These are phyloP conservation scores for Dendrocincla fuliginosa DNA, from an alignment of 2,797 vertebrate genomes.

Conservation along the genomic window DNA sequence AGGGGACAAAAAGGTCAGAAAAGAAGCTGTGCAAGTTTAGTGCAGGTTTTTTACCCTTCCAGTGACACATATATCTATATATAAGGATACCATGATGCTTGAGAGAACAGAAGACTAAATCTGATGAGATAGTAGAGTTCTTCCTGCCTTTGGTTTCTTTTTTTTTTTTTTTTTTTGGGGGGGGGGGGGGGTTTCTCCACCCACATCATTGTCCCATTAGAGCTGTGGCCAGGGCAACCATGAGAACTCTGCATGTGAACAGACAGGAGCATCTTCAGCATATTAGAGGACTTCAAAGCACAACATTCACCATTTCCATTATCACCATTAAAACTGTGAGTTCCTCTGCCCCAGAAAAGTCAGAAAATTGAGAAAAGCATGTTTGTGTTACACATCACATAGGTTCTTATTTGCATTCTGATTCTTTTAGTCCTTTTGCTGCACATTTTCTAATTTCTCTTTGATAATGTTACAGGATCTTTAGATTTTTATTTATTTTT, in stretches of 20 bases:
- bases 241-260: not conserved
- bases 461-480: not conserved
- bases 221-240: not conserved
- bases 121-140: not conserved
- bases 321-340: not conserved
- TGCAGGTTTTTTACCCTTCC: not conserved
- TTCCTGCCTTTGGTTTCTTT: not conserved
- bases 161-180: not conserved
- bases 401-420: not conserved
- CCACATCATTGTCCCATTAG: not conserved
- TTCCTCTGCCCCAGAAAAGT: not conserved
- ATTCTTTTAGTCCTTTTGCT: not conserved
- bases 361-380: not conserved
- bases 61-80: not conserved
- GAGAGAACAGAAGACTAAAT: not conserved
- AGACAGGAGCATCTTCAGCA: slow-evolving; percentile 14
- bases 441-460: slow-evolving; percentile 1
- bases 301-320: not conserved
- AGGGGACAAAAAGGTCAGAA: not conserved
- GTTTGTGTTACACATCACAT: not conserved
- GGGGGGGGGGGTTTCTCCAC: not conserved
- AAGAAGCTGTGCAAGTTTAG: not conserved
- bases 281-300: not conserved
- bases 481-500: not conserved
- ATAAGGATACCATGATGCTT: not conserved